phyloP scores from a whole-genome alignment of 92 coral and sea anemone species.

The Epizoanthus rinbou region DNA sequence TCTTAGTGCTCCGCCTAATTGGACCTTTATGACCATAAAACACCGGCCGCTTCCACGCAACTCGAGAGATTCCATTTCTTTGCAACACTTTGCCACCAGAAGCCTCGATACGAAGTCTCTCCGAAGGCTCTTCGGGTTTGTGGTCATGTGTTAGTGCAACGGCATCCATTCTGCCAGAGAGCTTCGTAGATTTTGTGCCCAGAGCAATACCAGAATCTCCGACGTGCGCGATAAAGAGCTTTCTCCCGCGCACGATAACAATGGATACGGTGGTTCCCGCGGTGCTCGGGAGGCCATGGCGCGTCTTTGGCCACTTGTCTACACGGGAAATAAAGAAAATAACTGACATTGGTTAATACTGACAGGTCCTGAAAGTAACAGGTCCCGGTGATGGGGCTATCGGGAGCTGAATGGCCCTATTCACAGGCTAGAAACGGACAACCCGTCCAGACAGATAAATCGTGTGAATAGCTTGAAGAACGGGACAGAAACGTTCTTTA shows the following conservation, averaged over 20 bases:
- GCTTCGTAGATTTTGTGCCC: slow-evolving; percentile 54
- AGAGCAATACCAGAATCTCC: slow-evolving; percentile 95
- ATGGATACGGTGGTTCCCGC: slow-evolving; percentile 92
- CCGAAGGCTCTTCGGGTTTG: slow-evolving; percentile 92
- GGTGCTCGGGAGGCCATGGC: slow-evolving; percentile 95
- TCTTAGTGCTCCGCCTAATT: slow-evolving; percentile 89
- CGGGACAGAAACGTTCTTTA: too few species aligned
- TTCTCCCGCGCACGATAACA: slow-evolving; percentile 82
- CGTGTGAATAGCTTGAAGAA: too few species aligned
- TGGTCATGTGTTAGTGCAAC: slow-evolving; percentile 89
- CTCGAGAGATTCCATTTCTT: slow-evolving; percentile 92
- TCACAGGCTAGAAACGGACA: too few species aligned
- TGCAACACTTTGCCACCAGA: slow-evolving; percentile 88
- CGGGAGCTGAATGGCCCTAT: background rate
- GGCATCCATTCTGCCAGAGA: slow-evolving; percentile 65
- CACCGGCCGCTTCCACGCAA: slow-evolving; percentile 98
- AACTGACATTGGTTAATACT: background rate
- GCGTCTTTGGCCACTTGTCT: slow-evolving; percentile 97
- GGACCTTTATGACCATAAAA: slow-evolving; percentile 88
- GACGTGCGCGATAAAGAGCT: slow-evolving; percentile 93
- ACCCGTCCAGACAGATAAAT: too few species aligned
- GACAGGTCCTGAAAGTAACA: background rate
- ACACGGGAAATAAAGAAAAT: background rate
- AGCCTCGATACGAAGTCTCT: slow-evolving; percentile 84
- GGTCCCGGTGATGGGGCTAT: background rate